Conservation (phyloP, 2,888 invertebrate genomes). For the Drosophila meridionalis region DNA sequence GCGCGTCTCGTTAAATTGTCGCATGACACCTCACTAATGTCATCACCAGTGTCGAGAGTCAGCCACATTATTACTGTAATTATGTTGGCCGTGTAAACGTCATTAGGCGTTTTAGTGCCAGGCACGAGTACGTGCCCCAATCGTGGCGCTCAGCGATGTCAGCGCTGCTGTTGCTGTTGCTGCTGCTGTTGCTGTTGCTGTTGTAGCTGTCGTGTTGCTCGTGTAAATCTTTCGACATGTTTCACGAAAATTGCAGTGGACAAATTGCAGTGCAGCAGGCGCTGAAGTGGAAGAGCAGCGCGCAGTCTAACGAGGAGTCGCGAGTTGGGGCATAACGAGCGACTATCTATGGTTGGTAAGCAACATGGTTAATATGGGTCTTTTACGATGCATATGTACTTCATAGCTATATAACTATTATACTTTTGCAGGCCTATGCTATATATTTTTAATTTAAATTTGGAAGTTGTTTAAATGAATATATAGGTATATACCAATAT, state of each 20-base stretch:
- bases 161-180: neutral
- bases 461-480: too few species aligned
- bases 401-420: too few species aligned
- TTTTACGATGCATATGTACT: too few species aligned
- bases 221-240: conserved; percentile 59
- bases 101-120: conserved; percentile 74
- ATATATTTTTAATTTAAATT: too few species aligned
- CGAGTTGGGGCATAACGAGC: neutral
- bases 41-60: conserved; percentile 62
- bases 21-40: conserved; percentile 80
- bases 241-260: conserved; percentile 50
- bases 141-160: conserved; percentile 28
- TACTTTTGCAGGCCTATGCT: too few species aligned
- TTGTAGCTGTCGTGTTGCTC: conserved; percentile 16
- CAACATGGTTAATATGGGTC: neutral
- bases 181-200: neutral
- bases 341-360: neutral
- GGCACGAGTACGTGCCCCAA: conserved; percentile 53
- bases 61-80: conserved; percentile 78
- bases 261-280: conserved; percentile 48
- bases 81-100: conserved; percentile 80
- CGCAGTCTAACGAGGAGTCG: neutral
- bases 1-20: conserved; percentile 75
- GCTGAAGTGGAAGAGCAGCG: neutral
- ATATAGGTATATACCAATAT: too few species aligned